phyloP scores from a whole-genome alignment of 1,140 invertebrate species.

The Mactra quadrangularis region DNA sequence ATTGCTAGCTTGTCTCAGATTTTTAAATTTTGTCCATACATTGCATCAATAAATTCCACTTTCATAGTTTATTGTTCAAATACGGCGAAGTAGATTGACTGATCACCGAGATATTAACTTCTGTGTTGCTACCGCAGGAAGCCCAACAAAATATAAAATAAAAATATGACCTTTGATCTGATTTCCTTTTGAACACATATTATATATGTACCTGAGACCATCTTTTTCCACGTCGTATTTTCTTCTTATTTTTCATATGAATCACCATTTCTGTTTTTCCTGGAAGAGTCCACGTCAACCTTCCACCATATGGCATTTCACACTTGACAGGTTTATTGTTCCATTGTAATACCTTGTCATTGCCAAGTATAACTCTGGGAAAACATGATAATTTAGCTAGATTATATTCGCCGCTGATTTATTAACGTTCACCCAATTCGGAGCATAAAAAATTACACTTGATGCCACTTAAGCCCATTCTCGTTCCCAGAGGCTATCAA shows the following conservation, averaged over 20 bases:
- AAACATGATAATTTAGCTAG: neutral
- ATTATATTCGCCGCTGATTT: too few relatives aligned
- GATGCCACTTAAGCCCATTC: too few relatives aligned
- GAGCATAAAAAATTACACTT: too few relatives aligned
- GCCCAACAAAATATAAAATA: conserved; percentile 4
- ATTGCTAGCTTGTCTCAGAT: too few relatives aligned
- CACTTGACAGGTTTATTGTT: neutral
- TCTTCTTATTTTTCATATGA: conserved; percentile 98
- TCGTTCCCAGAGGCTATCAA: too few relatives aligned
- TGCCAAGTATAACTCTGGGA: conserved; percentile 6
- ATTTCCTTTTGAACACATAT: neutral
- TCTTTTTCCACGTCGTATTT: conserved; percentile 94
- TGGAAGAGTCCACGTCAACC: conserved; percentile 96
- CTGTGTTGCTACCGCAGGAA: too few relatives aligned
- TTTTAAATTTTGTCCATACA: too few relatives aligned
- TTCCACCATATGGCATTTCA: conserved; percentile 93
- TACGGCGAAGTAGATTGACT: too few relatives aligned
- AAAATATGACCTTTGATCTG: neutral
- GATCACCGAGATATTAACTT: too few relatives aligned
- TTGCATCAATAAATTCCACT: too few relatives aligned
- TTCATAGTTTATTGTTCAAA: too few relatives aligned
- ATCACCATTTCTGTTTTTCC: conserved; percentile 99
- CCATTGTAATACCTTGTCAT: conserved; percentile 2
- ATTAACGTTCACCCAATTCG: too few relatives aligned
- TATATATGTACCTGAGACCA: conserved; percentile 85